These are phyloP conservation scores for Neotragus moschatus DNA, from an alignment of 2,113 vertebrate genomes.

Conservation along the genomic window DNA sequence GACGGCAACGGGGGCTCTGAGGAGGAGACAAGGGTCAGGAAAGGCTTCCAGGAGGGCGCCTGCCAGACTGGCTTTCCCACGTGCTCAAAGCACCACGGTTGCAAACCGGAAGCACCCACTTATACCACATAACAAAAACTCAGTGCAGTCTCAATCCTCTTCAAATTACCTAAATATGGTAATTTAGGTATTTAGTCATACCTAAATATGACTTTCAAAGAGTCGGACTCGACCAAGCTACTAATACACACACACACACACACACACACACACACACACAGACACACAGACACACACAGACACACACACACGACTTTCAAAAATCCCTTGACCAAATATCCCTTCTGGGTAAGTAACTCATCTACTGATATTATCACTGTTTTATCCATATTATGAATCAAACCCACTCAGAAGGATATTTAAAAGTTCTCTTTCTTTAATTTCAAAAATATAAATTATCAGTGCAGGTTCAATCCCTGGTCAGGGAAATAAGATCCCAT, in stretches of 20 bases:
- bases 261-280: too few relatives aligned
- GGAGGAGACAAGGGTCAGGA: background rate
- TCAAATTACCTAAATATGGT: background rate
- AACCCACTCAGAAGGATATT: background rate
- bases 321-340: background rate
- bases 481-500: background rate
- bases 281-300: background rate
- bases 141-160: background rate
- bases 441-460: slow-evolving; percentile 22
- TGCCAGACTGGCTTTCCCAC: rapidly evolving
- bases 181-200: too few relatives aligned
- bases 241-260: background rate
- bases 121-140: background rate
- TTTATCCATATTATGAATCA: background rate
- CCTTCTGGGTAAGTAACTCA: background rate
- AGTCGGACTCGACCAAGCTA: background rate
- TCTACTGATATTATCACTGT: background rate
- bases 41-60: background rate
- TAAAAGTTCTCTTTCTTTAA: background rate
- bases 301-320: background rate
- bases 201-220: background rate
- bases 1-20: slow-evolving; percentile 91
- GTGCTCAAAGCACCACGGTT: background rate
- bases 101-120: background rate
- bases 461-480: background rate